phyloP scores from a whole-genome alignment of 2,888 invertebrate species.

The Tetragonula carbonaria region DNA sequence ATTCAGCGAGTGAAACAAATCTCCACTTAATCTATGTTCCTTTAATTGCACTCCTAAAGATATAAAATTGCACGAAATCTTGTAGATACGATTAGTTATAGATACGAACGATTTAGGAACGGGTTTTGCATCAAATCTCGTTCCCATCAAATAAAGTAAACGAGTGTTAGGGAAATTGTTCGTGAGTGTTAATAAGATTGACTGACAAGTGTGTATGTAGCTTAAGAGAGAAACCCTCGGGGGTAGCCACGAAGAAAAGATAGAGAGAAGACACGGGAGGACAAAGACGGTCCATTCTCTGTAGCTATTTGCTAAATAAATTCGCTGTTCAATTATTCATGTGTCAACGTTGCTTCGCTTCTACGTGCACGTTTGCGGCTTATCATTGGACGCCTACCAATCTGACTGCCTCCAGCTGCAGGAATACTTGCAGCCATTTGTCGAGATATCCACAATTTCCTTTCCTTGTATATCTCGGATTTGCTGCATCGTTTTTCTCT shows the following conservation, averaged over 20 bases:
- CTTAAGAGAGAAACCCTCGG: not conserved
- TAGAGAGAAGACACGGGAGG: constrained; percentile 6
- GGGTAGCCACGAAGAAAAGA: not conserved
- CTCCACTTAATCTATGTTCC: too few species aligned
- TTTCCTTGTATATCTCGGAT: not conserved
- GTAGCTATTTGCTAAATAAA: constrained; percentile 71
- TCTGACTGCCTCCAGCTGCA: constrained; percentile 25
- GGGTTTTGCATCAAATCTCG: too few species aligned
- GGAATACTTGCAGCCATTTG: constrained; percentile 19
- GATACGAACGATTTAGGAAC: too few species aligned
- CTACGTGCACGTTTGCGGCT: constrained; percentile 40
- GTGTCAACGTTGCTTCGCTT: constrained; percentile 61
- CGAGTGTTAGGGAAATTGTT: too few species aligned
- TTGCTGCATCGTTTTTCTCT: not conserved
- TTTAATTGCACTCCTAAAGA: too few species aligned
- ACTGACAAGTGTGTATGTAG: too few species aligned
- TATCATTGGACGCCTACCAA: constrained; percentile 56
- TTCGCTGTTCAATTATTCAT: constrained; percentile 72
- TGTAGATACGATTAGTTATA: too few species aligned
- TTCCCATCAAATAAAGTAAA: too few species aligned
- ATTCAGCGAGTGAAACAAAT: too few species aligned
- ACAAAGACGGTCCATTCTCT: constrained; percentile 44
- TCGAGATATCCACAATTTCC: constrained; percentile 38
- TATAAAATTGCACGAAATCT: too few species aligned
- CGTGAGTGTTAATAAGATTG: too few species aligned